Percentiles rank a stretch among this genome's conserved stretches.
Evolutionary conservation across 2,113 vertebrate species (phyloP).

Genomic region (Ctenodactylus gundi): DNA sequence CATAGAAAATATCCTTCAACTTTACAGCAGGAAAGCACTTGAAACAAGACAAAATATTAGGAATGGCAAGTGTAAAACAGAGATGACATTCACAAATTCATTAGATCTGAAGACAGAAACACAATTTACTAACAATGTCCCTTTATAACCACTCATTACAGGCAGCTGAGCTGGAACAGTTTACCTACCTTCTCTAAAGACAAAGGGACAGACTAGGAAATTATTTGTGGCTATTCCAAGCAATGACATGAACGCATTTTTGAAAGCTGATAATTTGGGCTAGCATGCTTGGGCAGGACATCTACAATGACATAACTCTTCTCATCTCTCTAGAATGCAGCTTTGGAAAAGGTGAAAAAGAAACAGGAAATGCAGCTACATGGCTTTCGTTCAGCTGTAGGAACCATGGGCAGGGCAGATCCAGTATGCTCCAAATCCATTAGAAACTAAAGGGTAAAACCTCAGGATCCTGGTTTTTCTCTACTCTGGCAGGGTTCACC

Average conservation of each 20-base stretch:
- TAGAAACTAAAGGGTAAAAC: not conserved
- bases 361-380: not conserved
- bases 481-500: not conserved
- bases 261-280: not conserved
- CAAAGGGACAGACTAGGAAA: not conserved
- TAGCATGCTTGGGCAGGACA: not conserved
- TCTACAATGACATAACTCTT: not conserved
- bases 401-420: accelerated
- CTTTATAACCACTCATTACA: not conserved
- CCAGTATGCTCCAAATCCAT: not conserved
- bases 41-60: slow-evolving; percentile 8
- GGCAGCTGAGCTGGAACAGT: not conserved
- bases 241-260: not conserved
- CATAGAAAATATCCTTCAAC: slow-evolving; percentile 69
- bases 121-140: not conserved
- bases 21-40: slow-evolving; percentile 36
- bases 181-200: not conserved
- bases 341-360: not conserved
- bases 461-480: not conserved
- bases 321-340: not conserved
- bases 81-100: not conserved
- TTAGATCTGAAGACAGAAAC: not conserved
- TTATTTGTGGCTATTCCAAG: not conserved
- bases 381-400: not conserved
- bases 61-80: not conserved